Conservation (phyloP, 2,797 vertebrate species). For the Hirundo rustica region DNA sequence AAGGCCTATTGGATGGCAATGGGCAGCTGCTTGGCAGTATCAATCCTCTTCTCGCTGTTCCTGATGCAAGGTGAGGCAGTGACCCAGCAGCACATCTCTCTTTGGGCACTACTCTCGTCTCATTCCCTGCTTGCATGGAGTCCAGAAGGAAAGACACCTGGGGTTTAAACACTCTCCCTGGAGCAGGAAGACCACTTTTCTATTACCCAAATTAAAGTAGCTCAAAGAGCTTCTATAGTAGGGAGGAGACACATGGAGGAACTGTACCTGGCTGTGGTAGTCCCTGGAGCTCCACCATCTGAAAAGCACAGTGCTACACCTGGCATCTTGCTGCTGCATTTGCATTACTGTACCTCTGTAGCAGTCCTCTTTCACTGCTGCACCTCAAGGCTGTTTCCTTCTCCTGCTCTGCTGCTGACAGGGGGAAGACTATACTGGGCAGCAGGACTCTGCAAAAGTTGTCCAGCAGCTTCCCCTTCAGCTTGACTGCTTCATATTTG, state of each 20-base stretch:
- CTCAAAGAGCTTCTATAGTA: not conserved
- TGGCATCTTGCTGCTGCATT: not conserved
- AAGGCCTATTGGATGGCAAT: constrained; percentile 86
- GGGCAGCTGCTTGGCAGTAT: constrained; percentile 79
- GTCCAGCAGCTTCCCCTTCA: not conserved
- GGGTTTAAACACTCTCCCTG: not conserved
- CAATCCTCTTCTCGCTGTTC: constrained; percentile 83
- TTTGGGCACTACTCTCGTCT: not conserved
- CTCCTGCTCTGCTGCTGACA: not conserved
- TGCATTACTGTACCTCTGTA: not conserved
- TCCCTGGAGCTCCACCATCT: no score
- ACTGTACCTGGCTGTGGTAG: not conserved
- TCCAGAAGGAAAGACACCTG: not conserved
- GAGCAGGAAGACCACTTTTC: not conserved
- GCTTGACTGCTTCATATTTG: not conserved
- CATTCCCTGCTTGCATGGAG: not conserved
- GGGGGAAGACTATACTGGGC: not conserved
- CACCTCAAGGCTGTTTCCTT: not conserved
- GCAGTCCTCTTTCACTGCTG: not conserved
- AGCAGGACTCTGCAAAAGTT: not conserved
- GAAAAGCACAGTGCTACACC: no score
- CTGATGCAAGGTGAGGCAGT: constrained; percentile 91
- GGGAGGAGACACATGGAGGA: not conserved
- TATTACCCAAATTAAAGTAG: not conserved
- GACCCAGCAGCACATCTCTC: not conserved